Conservation (phyloP, 2,888 invertebrate species). For the Chrysolina americana region DNA sequence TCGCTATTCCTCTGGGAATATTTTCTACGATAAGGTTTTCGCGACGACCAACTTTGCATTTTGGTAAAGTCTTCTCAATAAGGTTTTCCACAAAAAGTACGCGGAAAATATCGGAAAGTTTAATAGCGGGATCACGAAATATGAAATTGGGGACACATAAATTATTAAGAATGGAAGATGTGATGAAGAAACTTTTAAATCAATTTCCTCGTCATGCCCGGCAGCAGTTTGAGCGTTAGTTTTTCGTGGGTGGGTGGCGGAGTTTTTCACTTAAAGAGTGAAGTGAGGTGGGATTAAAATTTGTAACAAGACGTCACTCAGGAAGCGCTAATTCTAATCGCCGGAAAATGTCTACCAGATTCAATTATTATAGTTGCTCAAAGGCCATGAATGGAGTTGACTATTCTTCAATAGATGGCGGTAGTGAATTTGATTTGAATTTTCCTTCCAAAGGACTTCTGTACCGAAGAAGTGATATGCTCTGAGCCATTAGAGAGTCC, state of each 20-base stretch:
- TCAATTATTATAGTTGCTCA: too few species aligned
- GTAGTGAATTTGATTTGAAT: too few species aligned
- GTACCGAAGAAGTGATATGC: too few species aligned
- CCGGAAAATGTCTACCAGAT: too few species aligned
- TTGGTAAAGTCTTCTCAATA: background rate
- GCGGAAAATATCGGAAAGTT: background rate
- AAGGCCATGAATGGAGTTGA: too few species aligned
- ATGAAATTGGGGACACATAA: background rate
- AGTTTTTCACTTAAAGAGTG: conserved; percentile 15
- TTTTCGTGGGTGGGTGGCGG: background rate
- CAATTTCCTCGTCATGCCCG: background rate
- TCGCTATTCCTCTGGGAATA: background rate
- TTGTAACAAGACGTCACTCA: too few species aligned
- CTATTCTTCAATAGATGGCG: too few species aligned
- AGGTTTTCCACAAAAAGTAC: background rate
- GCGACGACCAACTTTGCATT: background rate
- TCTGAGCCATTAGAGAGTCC: too few species aligned
- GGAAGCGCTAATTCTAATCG: too few species aligned
- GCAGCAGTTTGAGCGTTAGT: background rate
- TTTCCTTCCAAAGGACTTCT: too few species aligned
- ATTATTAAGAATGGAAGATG: background rate
- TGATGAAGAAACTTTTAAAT: conserved; percentile 5
- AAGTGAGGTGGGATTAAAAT: background rate
- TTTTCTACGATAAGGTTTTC: background rate
- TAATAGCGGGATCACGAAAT: background rate